A percentile compares a stretch with the other conserved stretches of the same genome.
Conservation (phyloP, 2,888 invertebrate genomes). For the Morpho helenor region DNA sequence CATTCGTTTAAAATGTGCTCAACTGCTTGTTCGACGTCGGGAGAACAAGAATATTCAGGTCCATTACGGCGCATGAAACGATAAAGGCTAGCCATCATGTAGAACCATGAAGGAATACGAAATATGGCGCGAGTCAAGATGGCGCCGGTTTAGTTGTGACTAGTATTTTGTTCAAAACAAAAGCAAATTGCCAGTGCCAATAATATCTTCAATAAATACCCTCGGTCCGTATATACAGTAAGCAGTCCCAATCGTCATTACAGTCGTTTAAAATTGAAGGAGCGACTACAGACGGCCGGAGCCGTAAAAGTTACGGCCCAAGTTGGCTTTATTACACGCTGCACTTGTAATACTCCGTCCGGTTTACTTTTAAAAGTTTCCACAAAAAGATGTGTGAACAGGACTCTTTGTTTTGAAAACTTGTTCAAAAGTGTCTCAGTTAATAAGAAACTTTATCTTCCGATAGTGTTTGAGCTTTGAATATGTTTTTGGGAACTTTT, state of each 20-base stretch:
- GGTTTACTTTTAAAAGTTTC: conserved; percentile 15
- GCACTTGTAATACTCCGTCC: conserved; percentile 10
- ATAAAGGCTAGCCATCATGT: too few relatives aligned
- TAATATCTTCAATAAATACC: too few relatives aligned
- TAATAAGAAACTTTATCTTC: conserved; percentile 7
- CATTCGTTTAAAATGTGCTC: too few relatives aligned
- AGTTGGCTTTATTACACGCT: conserved; percentile 21
- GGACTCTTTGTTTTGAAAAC: conserved; percentile 2
- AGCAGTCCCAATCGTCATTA: conserved; percentile 8
- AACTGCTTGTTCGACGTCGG: too few relatives aligned
- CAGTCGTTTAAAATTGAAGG: conserved; percentile 19
- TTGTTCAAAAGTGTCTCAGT: conserved; percentile 2
- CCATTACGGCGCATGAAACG: too few relatives aligned
- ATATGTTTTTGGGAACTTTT: neutral
- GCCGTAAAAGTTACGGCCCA: conserved; percentile 21
- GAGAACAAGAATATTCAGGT: too few relatives aligned
- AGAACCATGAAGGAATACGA: too few relatives aligned
- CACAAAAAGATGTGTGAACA: conserved; percentile 8
- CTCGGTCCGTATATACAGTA: neutral
- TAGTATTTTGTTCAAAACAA: too few relatives aligned
- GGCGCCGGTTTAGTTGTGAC: too few relatives aligned
- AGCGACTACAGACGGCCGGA: conserved; percentile 10
- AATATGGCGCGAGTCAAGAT: too few relatives aligned
- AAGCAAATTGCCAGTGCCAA: too few relatives aligned
- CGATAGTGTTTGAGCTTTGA: conserved; percentile 1